phyloP scores from a whole-genome alignment of 1,140 invertebrate species.

The Drosophila dunni region DNA sequence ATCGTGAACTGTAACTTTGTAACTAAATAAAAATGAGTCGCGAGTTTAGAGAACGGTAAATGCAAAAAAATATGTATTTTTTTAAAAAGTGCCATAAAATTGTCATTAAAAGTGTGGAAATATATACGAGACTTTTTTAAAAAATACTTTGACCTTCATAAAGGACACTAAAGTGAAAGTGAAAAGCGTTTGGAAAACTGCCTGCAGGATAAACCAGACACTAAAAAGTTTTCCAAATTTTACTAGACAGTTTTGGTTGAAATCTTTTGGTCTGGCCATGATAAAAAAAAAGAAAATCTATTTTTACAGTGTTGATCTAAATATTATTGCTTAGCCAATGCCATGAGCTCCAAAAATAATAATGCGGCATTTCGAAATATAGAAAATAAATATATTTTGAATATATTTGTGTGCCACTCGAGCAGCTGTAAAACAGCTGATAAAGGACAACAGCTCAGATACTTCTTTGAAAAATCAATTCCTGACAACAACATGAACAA shows the following conservation, averaged over 20 bases:
- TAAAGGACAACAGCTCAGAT: neutral
- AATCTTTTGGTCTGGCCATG: neutral
- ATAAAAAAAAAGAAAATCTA: slow-evolving; percentile 2
- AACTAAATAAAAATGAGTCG: slow-evolving; percentile 45
- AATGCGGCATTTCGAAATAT: neutral
- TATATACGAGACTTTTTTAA: neutral
- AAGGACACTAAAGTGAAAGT: neutral
- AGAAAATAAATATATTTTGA: neutral
- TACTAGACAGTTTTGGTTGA: no score
- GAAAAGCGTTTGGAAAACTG: neutral
- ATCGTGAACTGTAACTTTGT: neutral
- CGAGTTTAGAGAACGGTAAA: slow-evolving; percentile 61
- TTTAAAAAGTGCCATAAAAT: slow-evolving; percentile 8
- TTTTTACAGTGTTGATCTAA: slow-evolving; percentile 6
- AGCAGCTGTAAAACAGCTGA: neutral
- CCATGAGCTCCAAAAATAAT: slow-evolving; percentile 2
- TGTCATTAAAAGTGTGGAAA: neutral
- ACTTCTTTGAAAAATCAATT: slow-evolving; percentile 33
- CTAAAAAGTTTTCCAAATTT: neutral
- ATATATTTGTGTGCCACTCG: neutral
- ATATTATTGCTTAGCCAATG: neutral
- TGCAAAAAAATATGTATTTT: neutral
- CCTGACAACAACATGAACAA: slow-evolving; percentile 1
- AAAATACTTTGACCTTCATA: slow-evolving; percentile 37
- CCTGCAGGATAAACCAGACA: neutral